Evolutionary conservation across 2,113 vertebrate species (phyloP).

Genomic region (Emydura subglobosa): DNA sequence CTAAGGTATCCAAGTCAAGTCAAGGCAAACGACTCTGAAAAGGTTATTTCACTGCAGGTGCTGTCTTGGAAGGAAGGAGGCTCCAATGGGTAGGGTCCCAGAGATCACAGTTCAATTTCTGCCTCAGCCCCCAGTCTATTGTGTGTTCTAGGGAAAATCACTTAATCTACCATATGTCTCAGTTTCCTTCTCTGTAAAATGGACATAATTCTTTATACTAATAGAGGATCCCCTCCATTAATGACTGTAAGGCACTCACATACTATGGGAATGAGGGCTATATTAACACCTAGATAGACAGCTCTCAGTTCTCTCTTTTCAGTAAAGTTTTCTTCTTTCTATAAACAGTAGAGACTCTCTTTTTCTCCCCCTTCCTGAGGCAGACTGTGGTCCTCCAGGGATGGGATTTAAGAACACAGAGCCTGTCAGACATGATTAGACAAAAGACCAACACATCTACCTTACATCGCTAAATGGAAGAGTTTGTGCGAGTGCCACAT

Average conservation of each 20-base stretch:
- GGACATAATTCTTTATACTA: neutral
- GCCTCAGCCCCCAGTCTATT: conserved; percentile 25
- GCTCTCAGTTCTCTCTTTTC: neutral
- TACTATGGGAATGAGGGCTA: neutral
- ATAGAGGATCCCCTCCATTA: neutral
- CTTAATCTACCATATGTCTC: conserved; percentile 51
- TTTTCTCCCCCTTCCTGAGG: neutral
- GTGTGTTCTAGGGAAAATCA: conserved; percentile 8
- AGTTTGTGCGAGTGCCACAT: neutral
- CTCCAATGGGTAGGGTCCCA: conserved; percentile 38
- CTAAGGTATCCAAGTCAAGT: conserved; percentile 14
- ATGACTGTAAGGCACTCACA: neutral
- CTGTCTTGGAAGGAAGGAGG: conserved; percentile 61
- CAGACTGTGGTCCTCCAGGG: neutral
- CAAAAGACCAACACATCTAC: neutral
- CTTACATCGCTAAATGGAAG: neutral
- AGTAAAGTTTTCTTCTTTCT: neutral
- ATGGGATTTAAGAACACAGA: neutral
- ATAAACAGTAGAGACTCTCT: neutral
- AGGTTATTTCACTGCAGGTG: conserved; percentile 48
- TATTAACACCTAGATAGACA: neutral
- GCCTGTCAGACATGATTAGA: neutral
- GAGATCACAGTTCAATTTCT: conserved; percentile 42
- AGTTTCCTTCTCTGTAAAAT: conserved; percentile 43
- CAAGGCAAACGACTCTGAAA: neutral